These are phyloP conservation scores for Drosophila melanosoma DNA, from an alignment of 2,888 invertebrate species.

Conservation along the genomic window DNA sequence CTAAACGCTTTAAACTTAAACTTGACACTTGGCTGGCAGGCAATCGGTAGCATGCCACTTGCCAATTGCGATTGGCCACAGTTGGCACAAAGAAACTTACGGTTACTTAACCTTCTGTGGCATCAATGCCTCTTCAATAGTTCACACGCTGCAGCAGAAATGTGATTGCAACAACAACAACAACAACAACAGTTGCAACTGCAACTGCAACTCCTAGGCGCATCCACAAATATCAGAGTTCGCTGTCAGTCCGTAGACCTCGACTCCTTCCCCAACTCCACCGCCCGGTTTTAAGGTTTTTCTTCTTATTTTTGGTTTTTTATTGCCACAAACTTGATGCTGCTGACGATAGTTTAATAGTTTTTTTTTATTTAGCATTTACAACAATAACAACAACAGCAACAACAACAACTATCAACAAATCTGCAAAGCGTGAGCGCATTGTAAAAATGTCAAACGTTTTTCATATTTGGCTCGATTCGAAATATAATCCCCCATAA, in stretches of 20 bases:
- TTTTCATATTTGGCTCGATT: constrained; percentile 16
- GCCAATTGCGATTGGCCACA: constrained; percentile 30
- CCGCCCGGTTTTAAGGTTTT: constrained; percentile 1
- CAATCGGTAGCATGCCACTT: constrained; percentile 13
- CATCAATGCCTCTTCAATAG: constrained; percentile 29
- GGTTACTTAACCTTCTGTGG: constrained; percentile 67
- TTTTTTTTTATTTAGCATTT: constrained; percentile 39
- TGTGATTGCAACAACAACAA: constrained; percentile 21
- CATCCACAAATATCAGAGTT: constrained; percentile 73
- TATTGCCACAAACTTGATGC: constrained; percentile 15
- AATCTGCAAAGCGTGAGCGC: constrained; percentile 48
- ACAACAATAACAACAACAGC: constrained; percentile 25
- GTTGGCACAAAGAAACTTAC: constrained; percentile 12
- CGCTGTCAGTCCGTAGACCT: constrained; percentile 35
- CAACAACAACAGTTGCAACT: constrained; percentile 19
- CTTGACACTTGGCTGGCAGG: constrained; percentile 70
- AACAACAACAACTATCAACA: constrained; percentile 7
- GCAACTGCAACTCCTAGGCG: constrained; percentile 42
- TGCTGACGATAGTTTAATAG: constrained; percentile 48
- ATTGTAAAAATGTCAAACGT: constrained; percentile 41
- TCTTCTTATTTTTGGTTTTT: not conserved
- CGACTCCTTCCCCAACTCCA: not conserved
- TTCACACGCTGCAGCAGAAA: constrained; percentile 60
- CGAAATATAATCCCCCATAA: not conserved
- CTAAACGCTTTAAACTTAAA: constrained; percentile 75